phyloP scores from a whole-genome alignment of 2,797 vertebrate species.

The Apogon hyalosoma region DNA sequence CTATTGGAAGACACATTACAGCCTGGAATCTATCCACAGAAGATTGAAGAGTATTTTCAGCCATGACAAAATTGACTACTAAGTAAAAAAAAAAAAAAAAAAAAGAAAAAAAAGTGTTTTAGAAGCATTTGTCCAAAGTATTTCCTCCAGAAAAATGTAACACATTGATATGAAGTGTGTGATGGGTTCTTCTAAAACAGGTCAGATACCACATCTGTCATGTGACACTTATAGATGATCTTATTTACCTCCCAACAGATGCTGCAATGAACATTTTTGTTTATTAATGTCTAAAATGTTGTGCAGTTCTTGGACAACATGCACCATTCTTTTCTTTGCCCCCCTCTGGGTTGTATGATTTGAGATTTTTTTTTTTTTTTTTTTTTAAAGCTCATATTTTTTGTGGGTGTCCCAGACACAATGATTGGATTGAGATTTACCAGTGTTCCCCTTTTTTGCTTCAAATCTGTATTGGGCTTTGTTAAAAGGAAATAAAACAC shows the following conservation, averaged over 20 bases:
- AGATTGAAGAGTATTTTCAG: constrained; percentile 1
- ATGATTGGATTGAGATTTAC: constrained; percentile 85
- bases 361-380: not conserved
- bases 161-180: constrained; percentile 30
- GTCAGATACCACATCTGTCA: constrained; percentile 22
- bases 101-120: no score
- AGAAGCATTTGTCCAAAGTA: constrained; percentile 49
- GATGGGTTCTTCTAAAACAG: constrained; percentile 35
- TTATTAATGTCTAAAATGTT: constrained; percentile 40
- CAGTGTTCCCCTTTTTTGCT: constrained; percentile 92
- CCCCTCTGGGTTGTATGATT: constrained; percentile 60
- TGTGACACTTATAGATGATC: not conserved
- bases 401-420: constrained; percentile 70
- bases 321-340: constrained; percentile 61
- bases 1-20: not conserved
- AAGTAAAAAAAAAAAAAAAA: constrained; percentile 7
- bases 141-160: constrained; percentile 34
- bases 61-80: not conserved
- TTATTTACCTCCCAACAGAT: constrained; percentile 49
- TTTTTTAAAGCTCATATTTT: constrained; percentile 57
- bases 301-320: constrained; percentile 41
- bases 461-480: constrained; percentile 95
- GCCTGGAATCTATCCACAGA: not conserved
- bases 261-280: constrained; percentile 55
- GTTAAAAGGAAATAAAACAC: constrained; percentile 92